Conservation (phyloP, 2,888 invertebrate species). For the Hirtodrosophila cameraria region DNA sequence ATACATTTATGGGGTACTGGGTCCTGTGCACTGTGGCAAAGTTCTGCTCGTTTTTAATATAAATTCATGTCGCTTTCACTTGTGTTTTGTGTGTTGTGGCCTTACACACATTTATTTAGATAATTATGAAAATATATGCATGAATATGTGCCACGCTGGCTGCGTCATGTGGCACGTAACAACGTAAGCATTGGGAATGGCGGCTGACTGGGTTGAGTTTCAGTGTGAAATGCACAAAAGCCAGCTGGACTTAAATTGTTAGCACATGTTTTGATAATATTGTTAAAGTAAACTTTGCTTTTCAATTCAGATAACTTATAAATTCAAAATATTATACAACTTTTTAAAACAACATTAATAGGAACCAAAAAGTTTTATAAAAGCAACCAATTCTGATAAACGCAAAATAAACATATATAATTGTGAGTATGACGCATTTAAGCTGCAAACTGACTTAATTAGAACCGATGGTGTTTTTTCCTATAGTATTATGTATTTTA, state of each 20-base stretch:
- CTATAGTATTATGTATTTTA: no score
- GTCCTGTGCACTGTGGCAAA: constrained; percentile 52
- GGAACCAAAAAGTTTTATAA: background rate
- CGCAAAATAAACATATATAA: background rate
- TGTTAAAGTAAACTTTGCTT: constrained; percentile 29
- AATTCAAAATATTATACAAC: constrained; percentile 11
- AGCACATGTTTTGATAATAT: constrained; percentile 16
- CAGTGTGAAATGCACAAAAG: constrained; percentile 1
- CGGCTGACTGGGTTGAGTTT: background rate
- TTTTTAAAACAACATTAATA: constrained; percentile 1
- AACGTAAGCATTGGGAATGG: constrained; percentile 13
- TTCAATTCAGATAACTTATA: constrained; percentile 24
- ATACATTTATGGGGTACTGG: constrained; percentile 60
- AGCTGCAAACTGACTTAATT: no score
- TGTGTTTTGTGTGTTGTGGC: constrained; percentile 43
- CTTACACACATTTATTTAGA: constrained; percentile 70
- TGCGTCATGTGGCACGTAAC: constrained; percentile 45
- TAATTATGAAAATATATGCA: constrained; percentile 71
- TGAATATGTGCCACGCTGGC: constrained; percentile 28
- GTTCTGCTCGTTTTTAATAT: constrained; percentile 69
- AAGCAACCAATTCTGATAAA: background rate
- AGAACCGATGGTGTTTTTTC: no score
- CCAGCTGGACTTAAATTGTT: constrained; percentile 30
- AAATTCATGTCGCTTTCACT: constrained; percentile 76
- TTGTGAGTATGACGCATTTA: no score